These are phyloP conservation scores for Pogonocichla stellata DNA, from an alignment of 2,113 vertebrate genomes.

Conservation along the genomic window DNA sequence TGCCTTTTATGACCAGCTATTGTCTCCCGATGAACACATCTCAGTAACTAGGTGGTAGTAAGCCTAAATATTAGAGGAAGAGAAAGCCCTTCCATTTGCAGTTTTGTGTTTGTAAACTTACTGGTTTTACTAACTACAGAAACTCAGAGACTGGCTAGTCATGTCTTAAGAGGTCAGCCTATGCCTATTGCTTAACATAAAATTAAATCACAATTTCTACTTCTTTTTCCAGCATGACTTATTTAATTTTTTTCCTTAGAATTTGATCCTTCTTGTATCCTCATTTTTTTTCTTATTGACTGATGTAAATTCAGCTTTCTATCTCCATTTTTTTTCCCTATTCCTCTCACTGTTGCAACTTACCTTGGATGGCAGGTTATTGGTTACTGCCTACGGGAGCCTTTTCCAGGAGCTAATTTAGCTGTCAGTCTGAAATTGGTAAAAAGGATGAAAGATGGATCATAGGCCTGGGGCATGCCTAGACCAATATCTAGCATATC, in stretches of 20 bases:
- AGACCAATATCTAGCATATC: conserved; percentile 27
- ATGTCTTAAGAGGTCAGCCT: not conserved
- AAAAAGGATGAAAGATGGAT: conserved; percentile 71
- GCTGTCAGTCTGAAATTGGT: conserved; percentile 73
- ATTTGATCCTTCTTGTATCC: not conserved
- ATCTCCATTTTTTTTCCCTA: not conserved
- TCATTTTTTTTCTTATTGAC: not conserved
- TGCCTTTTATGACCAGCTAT: conserved; percentile 7
- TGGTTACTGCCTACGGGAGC: conserved; percentile 65
- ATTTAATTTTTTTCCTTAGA: not conserved
- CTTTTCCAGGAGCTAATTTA: conserved; percentile 72
- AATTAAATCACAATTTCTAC: conserved; percentile 23
- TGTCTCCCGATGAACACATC: not conserved
- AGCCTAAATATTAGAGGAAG: not conserved
- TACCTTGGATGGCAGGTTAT: conserved; percentile 67
- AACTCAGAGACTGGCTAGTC: not conserved
- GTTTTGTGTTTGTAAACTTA: not conserved
- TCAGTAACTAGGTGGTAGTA: not conserved
- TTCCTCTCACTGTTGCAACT: conserved; percentile 41
- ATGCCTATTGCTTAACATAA: not conserved
- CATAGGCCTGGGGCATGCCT: conserved; percentile 62
- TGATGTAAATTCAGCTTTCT: conserved; percentile 54
- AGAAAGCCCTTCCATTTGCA: not conserved
- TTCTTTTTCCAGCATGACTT: not conserved
- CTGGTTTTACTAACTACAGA: not conserved